Evolutionary conservation across 1,140 invertebrate species (phyloP), one percentile per base, ranked within the genome.

Genomic region (Sitophilus oryzae): DNA sequence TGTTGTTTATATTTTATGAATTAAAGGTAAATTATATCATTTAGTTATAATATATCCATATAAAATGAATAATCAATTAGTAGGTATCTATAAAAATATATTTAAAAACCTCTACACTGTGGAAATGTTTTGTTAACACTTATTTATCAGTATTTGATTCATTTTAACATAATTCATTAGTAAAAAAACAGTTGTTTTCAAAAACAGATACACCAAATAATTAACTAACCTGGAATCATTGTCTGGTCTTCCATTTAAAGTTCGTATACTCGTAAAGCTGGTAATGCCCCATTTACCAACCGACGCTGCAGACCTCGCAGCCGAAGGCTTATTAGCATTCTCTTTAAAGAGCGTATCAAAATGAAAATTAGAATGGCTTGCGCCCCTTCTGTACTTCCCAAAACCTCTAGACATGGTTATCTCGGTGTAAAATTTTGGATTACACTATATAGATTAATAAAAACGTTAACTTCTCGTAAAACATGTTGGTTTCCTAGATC

Each of bases 231-330:
- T 43, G 6, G 45, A 8, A 3, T 57, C 53, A 43, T 35, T 30
- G 14, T 57, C 55, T 18, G 36, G 49, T 67, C 73, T 79, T 82
- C 84, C 83, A 74, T 86, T 86, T 50, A 81, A 78, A 66, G 86
- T 91, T 64, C 91, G 78, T 50, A 91, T 86, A 1, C 90, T 93
- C 30, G 91, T 93, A 73, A 93, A 94, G 38, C 89, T 91, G 58
- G 91, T 93, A 70, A 91, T 89, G 61, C 91, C 91, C 90, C 91
- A 95, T 78, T 91, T 90, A 62, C 90, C 90, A 56, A 93, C 85
- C 30, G 88, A 91, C 54, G 89, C 91, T 59, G 90, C 85, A 20
- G 89, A 92, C 59, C 91, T 85, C 16, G 89, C 87, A 36, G 89
- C 89, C 21, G 88, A 85, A 14, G 91, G 90, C 63, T 86, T 84